Evolutionary conservation across 2,113 vertebrate genomes (phyloP).

Genomic region (Sinocyclocheilus grahami): DNA sequence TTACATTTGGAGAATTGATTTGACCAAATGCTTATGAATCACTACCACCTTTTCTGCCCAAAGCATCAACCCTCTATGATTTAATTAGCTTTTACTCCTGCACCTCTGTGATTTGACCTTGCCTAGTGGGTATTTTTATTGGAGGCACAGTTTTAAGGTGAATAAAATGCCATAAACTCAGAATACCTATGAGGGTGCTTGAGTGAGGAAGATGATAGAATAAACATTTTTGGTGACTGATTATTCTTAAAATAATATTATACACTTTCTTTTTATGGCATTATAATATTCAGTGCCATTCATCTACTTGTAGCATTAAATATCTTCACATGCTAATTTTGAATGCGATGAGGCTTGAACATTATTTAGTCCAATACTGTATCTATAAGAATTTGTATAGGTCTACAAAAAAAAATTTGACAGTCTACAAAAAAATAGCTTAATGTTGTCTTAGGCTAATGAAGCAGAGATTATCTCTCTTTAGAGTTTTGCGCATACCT

Average conservation of each 20-base stretch:
- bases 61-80: constrained; percentile 4
- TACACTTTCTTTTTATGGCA: background rate
- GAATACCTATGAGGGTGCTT: background rate
- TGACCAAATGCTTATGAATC: constrained; percentile 18
- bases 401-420: too few species aligned
- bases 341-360: background rate
- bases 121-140: background rate
- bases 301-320: background rate
- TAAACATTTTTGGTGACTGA: background rate
- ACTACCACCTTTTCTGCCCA: constrained; percentile 7
- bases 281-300: background rate
- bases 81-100: constrained; percentile 4
- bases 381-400: background rate
- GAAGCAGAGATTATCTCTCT: background rate
- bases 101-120: constrained; percentile 13
- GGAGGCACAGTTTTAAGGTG: background rate
- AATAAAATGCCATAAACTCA: background rate
- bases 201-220: background rate
- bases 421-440: background rate
- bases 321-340: background rate
- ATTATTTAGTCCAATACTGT: background rate
- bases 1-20: constrained; percentile 23
- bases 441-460: too few species aligned
- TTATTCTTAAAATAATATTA: background rate
- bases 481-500: background rate